These are phyloP conservation scores for Gadopsis marmoratus DNA, from an alignment of 2,797 vertebrate species.

Conservation along the genomic window DNA sequence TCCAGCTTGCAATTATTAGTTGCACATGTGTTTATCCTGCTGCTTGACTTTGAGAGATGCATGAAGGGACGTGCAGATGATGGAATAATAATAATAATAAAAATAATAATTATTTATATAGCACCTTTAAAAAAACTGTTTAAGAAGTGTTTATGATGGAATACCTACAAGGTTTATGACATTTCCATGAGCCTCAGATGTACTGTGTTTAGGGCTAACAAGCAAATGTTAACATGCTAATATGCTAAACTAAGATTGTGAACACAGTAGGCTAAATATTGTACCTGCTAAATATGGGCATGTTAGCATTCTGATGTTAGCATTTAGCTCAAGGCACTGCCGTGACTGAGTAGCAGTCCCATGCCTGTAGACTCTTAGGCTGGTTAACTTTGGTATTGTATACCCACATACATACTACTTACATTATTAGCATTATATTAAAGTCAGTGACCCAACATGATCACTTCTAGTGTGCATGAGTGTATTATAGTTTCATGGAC, in stretches of 20 bases:
- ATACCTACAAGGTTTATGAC: not conserved
- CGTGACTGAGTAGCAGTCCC: too few species aligned
- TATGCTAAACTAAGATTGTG: not conserved
- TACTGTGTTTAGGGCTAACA: too few species aligned
- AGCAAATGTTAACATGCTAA: not conserved
- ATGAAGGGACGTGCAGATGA: not conserved
- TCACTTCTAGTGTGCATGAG: not conserved
- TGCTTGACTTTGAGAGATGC: not conserved
- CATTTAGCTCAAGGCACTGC: too few species aligned
- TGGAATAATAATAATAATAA: not conserved
- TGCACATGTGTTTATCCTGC: not conserved
- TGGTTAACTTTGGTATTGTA: not conserved
- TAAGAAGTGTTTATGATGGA: not conserved
- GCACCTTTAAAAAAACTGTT: too few species aligned
- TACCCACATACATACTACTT: not conserved
- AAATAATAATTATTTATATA: too few species aligned
- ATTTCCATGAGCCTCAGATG: not conserved
- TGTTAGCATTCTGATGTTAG: not conserved
- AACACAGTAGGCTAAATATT: not conserved
- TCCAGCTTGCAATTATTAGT: not conserved
- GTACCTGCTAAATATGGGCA: not conserved
- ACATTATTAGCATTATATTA: not conserved
- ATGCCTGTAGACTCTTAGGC: too few species aligned
- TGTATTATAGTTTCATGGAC: not conserved
- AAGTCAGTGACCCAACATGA: not conserved